Evolutionary conservation across 2,888 invertebrate species (phyloP).

Genomic region (Agonopterix alstromeriana): DNA sequence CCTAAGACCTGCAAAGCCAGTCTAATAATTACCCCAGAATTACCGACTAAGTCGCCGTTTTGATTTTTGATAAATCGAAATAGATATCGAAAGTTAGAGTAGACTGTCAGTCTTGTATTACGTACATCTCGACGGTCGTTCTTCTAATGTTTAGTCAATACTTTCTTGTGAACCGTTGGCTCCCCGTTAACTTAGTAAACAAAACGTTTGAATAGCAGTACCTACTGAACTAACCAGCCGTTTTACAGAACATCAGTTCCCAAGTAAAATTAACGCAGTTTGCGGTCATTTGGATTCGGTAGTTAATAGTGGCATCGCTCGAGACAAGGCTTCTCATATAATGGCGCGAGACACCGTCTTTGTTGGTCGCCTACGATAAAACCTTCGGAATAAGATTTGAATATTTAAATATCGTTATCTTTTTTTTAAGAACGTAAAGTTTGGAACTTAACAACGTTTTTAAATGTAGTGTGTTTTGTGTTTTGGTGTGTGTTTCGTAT

Average conservation of each 20-base stretch:
- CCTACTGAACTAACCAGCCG: constrained; percentile 34
- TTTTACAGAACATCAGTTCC: constrained; percentile 28
- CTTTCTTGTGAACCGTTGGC: too few species aligned
- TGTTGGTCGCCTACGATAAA: constrained; percentile 50
- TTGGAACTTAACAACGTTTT: too few species aligned
- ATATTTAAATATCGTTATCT: constrained; percentile 8
- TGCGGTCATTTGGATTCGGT: constrained; percentile 41
- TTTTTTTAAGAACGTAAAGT: too few species aligned
- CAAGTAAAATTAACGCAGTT: constrained; percentile 24
- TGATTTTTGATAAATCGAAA: too few species aligned
- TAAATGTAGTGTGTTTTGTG: background rate
- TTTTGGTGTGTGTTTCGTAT: background rate
- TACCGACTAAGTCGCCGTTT: too few species aligned
- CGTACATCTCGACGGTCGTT: too few species aligned
- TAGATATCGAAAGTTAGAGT: too few species aligned
- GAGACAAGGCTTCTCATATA: constrained; percentile 44
- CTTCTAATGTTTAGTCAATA: too few species aligned
- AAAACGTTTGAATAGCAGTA: constrained; percentile 4
- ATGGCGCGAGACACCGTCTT: constrained; percentile 54
- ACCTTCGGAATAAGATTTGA: constrained; percentile 33
- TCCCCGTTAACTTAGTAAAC: too few species aligned
- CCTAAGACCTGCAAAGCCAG: too few species aligned
- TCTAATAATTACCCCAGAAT: too few species aligned
- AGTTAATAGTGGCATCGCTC: constrained; percentile 26
- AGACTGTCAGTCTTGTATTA: too few species aligned